Conservation (phyloP, 2,797 vertebrate species). For the Trachops cirrhosus region DNA sequence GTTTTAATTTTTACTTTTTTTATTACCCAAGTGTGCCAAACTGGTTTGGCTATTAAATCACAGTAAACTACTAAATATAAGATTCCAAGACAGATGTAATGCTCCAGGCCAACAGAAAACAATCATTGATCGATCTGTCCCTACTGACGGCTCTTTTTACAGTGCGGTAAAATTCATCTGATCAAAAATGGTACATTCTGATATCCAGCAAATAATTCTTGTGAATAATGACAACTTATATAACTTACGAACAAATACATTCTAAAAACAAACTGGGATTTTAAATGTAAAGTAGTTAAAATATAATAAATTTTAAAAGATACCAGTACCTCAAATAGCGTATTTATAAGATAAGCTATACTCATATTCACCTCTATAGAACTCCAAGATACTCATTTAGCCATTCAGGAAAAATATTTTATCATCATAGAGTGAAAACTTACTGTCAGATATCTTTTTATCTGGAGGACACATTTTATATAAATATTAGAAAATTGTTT, state of each 20-base stretch:
- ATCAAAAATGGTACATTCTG: background rate
- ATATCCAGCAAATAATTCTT: conserved; percentile 18
- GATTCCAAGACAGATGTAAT: background rate
- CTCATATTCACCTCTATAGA: background rate
- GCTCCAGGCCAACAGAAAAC: background rate
- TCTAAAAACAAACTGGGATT: background rate
- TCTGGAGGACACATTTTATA: background rate
- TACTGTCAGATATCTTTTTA: background rate
- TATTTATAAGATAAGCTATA: background rate
- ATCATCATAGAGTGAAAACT: background rate
- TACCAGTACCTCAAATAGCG: background rate
- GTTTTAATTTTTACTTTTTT: conserved; percentile 37
- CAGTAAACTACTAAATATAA: background rate
- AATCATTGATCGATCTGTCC: background rate
- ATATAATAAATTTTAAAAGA: background rate
- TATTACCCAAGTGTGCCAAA: background rate
- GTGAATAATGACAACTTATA: background rate
- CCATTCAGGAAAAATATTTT: background rate
- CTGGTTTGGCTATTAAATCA: background rate
- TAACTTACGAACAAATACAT: background rate
- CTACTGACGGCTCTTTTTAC: background rate
- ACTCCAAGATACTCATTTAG: conserved; percentile 3
- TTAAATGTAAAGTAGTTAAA: conserved; percentile 23
- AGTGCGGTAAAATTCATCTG: background rate
- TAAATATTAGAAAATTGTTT: conserved; percentile 23